phyloP scores from a whole-genome alignment of 92 coral and sea anemone species.

The Epizoanthus stellaris region DNA sequence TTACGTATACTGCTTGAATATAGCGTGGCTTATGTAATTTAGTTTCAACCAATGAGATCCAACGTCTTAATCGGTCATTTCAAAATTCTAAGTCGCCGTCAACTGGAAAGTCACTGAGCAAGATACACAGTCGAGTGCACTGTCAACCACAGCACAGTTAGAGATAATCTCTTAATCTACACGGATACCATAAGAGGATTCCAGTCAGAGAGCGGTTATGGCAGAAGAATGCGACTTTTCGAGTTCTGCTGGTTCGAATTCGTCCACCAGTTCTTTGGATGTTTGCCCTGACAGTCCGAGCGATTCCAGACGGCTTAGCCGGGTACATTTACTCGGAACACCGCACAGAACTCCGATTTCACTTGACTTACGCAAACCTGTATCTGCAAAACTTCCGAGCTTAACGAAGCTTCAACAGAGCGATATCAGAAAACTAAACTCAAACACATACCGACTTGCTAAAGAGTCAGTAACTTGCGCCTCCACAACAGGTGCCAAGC shows the following conservation, averaged over 20 bases:
- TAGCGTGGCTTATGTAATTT: conserved; percentile 12
- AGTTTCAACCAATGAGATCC: conserved; percentile 17
- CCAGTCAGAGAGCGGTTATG: background rate
- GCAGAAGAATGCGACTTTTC: background rate
- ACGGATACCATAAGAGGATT: background rate
- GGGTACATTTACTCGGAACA: background rate
- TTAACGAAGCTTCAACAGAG: background rate
- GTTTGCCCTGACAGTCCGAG: background rate
- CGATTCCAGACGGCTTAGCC: background rate
- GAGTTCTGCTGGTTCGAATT: background rate
- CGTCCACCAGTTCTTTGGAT: background rate
- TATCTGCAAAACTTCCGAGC: conserved; percentile 20
- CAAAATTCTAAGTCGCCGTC: conserved; percentile 18
- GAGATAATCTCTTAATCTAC: background rate
- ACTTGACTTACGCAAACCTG: conserved; percentile 7
- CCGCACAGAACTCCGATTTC: background rate
- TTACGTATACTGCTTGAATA: background rate
- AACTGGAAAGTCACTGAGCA: background rate
- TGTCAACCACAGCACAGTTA: background rate
- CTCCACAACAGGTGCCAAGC: background rate
- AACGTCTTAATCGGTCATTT: background rate
- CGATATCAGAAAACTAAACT: background rate
- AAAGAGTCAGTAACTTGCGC: background rate
- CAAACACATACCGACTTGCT: background rate
- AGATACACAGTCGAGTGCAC: background rate